These are phyloP conservation scores for Melieria crassipennis DNA, from an alignment of 2,888 invertebrate genomes.

Conservation along the genomic window DNA sequence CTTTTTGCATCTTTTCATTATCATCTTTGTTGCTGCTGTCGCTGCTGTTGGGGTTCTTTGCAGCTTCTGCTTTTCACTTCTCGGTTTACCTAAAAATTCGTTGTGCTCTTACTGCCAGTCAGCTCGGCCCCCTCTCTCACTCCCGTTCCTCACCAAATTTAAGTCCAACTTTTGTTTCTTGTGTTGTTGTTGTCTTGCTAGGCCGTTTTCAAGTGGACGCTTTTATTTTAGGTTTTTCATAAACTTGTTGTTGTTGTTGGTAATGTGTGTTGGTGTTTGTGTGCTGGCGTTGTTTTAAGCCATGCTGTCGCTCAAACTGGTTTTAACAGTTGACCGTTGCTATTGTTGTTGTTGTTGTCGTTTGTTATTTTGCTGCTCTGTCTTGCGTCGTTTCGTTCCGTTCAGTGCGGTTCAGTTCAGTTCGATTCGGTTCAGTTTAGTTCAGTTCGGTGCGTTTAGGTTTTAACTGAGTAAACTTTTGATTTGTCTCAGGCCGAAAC, in stretches of 20 bases:
- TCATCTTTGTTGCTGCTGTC: constrained; percentile 20
- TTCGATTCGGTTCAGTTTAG: too few species aligned
- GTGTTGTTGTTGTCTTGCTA: constrained; percentile 14
- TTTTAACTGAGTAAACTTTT: not conserved
- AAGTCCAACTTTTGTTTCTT: constrained; percentile 1
- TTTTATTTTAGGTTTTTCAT: constrained; percentile 37
- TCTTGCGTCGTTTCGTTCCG: not conserved
- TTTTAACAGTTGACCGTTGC: constrained; percentile 13
- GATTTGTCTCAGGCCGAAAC: constrained; percentile 3
- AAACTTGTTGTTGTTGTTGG: not conserved
- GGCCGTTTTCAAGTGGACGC: constrained; percentile 9
- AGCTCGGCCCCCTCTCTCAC: constrained; percentile 1
- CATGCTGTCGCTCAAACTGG: constrained; percentile 12
- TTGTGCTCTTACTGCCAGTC: constrained; percentile 39
- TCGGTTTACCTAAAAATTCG: constrained; percentile 54
- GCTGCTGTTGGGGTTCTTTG: constrained; percentile 12
- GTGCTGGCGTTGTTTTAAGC: constrained; percentile 5
- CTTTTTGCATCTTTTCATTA: constrained; percentile 45
- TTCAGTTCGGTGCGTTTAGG: not conserved
- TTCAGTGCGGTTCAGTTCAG: not conserved
- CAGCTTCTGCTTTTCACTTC: not conserved
- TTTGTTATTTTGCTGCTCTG: constrained; percentile 2
- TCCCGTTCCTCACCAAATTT: not conserved
- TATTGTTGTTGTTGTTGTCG: constrained; percentile 1
- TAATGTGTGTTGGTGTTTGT: constrained; percentile 2